A percentile compares a stretch with the other conserved stretches of the same genome.
Conservation (phyloP, 2,113 vertebrate species). For the Hippopotamus amphibius region DNA sequence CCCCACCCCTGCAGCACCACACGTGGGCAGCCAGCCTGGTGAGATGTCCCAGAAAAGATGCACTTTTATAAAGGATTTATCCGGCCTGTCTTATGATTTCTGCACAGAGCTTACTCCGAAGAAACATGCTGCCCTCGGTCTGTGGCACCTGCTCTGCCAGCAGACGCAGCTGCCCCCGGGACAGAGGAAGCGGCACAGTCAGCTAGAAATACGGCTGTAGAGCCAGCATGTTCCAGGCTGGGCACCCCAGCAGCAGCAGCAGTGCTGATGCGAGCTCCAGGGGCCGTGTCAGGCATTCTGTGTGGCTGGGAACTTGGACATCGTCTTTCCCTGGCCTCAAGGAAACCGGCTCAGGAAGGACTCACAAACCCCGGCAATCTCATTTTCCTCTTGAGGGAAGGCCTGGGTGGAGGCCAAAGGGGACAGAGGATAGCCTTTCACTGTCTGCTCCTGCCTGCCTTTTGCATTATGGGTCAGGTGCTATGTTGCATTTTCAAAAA, state of each 20-base stretch:
- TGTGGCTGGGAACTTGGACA: neutral
- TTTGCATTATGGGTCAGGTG: neutral
- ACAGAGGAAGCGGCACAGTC: fast-evolving
- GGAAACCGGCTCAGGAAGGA: neutral
- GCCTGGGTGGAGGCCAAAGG: neutral
- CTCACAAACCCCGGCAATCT: neutral
- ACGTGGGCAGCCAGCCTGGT: neutral
- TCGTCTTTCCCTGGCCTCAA: neutral
- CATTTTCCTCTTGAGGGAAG: neutral
- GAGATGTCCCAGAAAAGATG: neutral
- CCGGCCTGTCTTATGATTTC: neutral
- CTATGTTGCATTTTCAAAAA: neutral
- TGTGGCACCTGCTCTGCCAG: neutral
- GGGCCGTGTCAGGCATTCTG: fast-evolving
- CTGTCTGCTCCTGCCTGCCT: neutral
- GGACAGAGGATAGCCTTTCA: neutral
- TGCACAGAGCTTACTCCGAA: neutral
- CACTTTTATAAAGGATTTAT: neutral
- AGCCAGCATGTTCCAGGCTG: fast-evolving
- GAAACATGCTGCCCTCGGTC: neutral
- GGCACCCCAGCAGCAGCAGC: neutral
- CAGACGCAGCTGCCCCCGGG: neutral
- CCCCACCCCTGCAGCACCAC: neutral
- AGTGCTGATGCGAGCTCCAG: neutral
- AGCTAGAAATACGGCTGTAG: neutral